A percentile compares a stretch with the other conserved stretches of the same genome.
Conservation (phyloP, 2,113 vertebrate species). For the Tonatia bakeri region DNA sequence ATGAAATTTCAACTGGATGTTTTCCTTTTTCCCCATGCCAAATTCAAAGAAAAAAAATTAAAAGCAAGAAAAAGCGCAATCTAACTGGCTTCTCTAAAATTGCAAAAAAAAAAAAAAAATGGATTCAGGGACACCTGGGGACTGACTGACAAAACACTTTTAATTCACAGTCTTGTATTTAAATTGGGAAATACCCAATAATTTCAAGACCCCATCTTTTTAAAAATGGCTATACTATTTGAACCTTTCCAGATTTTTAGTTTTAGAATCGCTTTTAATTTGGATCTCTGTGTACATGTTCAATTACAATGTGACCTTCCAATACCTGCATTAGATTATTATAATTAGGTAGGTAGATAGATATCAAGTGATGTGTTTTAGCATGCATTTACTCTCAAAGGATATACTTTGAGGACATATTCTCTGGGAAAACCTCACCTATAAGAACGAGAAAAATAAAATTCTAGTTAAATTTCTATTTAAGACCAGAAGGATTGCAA, state of each 20-base stretch:
- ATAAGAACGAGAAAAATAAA: background rate
- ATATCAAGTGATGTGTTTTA: background rate
- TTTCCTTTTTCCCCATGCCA: background rate
- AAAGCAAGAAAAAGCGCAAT: background rate
- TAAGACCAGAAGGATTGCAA: background rate
- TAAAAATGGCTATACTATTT: background rate
- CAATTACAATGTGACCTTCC: background rate
- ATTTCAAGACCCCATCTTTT: background rate
- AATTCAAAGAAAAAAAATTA: background rate
- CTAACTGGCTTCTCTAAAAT: background rate
- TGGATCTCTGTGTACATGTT: background rate
- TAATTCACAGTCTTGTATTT: background rate
- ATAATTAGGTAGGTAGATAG: background rate
- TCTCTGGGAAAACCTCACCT: background rate
- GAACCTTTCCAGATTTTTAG: background rate
- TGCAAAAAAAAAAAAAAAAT: background rate
- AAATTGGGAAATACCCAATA: background rate
- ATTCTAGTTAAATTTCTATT: background rate
- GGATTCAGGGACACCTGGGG: background rate
- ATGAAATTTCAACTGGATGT: background rate
- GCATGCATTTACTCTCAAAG: background rate
- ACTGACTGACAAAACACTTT: background rate
- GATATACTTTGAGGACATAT: background rate
- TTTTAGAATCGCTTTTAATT: constrained; percentile 19
- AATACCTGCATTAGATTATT: background rate